Conservation (phyloP, 2,797 vertebrate genomes). For the Podargus strigoides region DNA sequence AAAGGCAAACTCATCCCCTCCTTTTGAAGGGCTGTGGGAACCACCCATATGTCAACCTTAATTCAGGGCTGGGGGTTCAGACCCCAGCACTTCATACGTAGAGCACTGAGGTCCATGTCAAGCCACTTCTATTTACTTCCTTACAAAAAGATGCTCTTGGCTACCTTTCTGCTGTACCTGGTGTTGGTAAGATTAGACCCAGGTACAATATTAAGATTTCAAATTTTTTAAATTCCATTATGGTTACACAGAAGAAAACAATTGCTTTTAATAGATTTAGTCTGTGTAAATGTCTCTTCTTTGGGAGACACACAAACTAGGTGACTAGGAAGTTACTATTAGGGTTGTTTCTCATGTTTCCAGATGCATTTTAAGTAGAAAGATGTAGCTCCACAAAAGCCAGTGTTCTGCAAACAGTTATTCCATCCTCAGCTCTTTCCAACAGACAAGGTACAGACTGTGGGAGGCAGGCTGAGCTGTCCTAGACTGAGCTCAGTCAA, state of each 20-base stretch:
- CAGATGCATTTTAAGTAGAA: background rate
- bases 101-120: constrained; percentile 66
- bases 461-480: background rate
- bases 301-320: background rate
- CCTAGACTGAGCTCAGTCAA: background rate
- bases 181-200: constrained; percentile 87
- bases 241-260: background rate
- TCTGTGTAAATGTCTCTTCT: background rate
- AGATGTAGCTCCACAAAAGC: background rate
- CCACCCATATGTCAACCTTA: too few species aligned
- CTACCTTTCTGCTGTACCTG: constrained; percentile 83
- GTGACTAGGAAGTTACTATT: background rate
- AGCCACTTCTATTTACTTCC: constrained; percentile 70
- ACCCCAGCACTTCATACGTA: too few species aligned
- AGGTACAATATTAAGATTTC: constrained; percentile 72
- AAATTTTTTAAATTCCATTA: background rate
- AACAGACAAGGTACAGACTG: background rate
- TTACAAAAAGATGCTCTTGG: constrained; percentile 79
- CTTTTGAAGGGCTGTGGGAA: too few species aligned
- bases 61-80: too few species aligned
- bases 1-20: too few species aligned
- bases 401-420: background rate
- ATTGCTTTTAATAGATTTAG: background rate
- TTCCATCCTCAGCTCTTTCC: background rate
- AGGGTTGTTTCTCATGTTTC: background rate